These are phyloP conservation scores for Hypothenemus hampei DNA, from an alignment of 1,140 invertebrate genomes.

Conservation along the genomic window DNA sequence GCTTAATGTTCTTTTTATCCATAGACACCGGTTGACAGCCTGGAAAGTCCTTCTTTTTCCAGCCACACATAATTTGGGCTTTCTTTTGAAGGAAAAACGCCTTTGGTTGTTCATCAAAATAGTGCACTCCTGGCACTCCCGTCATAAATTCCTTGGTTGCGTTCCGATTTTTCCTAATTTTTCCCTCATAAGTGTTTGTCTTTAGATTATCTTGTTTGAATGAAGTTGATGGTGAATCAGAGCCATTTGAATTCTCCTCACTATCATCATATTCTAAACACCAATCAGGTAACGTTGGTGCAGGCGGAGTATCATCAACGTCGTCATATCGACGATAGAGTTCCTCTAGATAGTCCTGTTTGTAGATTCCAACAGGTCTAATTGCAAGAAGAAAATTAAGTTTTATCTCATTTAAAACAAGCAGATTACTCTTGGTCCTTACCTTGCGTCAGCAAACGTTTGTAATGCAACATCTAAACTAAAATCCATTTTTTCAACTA, in stretches of 20 bases:
- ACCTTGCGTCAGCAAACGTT: conserved; percentile 35
- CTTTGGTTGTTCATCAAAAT: conserved; percentile 57
- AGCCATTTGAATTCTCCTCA: background rate
- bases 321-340: conserved; percentile 75
- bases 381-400: conserved; percentile 12
- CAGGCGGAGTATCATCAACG: conserved; percentile 61
- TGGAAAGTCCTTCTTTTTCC: conserved; percentile 80
- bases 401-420: background rate
- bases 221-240: conserved; percentile 27
- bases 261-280: conserved; percentile 55
- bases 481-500: conserved; percentile 55
- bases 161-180: conserved; percentile 46
- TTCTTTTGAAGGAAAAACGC: conserved; percentile 66
- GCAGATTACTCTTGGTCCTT: conserved; percentile 5
- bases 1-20: conserved; percentile 75
- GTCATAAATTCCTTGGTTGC: conserved; percentile 73
- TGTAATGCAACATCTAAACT: conserved; percentile 32
- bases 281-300: conserved; percentile 79
- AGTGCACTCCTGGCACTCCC: conserved; percentile 68
- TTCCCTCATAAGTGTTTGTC: background rate
- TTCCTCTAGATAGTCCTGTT: conserved; percentile 69
- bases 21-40: conserved; percentile 97
- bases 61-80: conserved; percentile 78
- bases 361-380: conserved; percentile 74
- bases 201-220: conserved; percentile 22